Evolutionary conservation across 2,113 vertebrate genomes (phyloP).

Genomic region (Pachycephala philippinensis): DNA sequence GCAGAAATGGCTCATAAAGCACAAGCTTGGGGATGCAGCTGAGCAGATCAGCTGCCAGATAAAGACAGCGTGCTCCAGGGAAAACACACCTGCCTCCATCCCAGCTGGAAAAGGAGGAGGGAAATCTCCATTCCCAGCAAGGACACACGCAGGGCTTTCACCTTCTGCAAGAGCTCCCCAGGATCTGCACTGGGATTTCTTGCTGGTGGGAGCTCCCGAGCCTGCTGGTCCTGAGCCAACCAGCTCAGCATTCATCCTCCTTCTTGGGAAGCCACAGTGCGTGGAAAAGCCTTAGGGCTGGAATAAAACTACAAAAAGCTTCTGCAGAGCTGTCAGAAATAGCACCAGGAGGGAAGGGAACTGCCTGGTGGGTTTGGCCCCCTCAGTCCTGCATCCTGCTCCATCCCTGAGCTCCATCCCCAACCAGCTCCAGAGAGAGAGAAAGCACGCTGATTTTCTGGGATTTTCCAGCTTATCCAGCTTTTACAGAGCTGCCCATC

Average conservation of each 20-base stretch:
- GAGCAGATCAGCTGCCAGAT: not conserved
- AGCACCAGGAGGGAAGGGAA: not conserved
- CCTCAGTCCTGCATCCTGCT: not conserved
- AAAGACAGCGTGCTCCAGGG: not conserved
- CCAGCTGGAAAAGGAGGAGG: not conserved
- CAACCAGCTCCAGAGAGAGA: not conserved
- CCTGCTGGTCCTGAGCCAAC: not conserved
- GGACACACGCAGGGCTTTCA: not conserved
- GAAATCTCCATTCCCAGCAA: not conserved
- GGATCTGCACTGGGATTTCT: not conserved
- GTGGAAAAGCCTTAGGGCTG: not conserved
- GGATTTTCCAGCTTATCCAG: not conserved
- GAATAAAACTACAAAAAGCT: not conserved
- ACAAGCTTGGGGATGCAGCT: not conserved
- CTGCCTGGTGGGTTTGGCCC: not conserved
- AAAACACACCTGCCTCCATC: not conserved
- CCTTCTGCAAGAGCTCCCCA: not conserved
- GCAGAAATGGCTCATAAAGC: constrained; percentile 42
- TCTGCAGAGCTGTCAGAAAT: not conserved
- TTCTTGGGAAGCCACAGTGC: not conserved
- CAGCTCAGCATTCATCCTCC: not conserved
- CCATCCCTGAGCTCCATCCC: not conserved
- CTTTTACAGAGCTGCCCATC: not conserved
- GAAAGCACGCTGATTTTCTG: not conserved
- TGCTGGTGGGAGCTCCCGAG: not conserved